Conservation (phyloP, 2,888 invertebrate species). For the Nomada ruficornis region DNA sequence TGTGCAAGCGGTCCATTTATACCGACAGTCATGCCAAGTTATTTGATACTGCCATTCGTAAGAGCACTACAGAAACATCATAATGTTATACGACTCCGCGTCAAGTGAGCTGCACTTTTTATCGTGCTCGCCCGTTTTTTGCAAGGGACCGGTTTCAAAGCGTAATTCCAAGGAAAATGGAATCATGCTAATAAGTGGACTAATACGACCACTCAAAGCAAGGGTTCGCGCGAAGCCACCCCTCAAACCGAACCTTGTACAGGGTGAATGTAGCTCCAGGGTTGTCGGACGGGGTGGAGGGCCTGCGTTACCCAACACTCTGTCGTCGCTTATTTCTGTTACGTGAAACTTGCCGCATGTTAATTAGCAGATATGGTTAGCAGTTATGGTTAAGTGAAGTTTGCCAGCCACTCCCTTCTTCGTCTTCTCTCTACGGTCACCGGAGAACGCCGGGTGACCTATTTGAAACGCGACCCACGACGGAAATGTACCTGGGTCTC, state of each 20-base stretch:
- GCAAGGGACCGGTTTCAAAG: slow-evolving; percentile 31
- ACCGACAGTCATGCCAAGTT: neutral
- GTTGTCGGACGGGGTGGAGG: slow-evolving; percentile 57
- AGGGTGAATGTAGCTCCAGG: slow-evolving; percentile 33
- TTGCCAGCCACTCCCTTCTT: slow-evolving; percentile 44
- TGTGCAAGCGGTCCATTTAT: slow-evolving; percentile 5
- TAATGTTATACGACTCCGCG: slow-evolving; percentile 1
- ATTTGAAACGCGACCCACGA: slow-evolving; percentile 23
- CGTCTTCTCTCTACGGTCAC: slow-evolving; percentile 5
- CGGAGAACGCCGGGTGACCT: slow-evolving; percentile 17
- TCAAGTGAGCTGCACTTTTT: neutral
- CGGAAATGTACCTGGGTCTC: neutral
- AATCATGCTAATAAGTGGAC: slow-evolving; percentile 63
- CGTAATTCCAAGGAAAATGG: slow-evolving; percentile 41
- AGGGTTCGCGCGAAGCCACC: slow-evolving; percentile 19
- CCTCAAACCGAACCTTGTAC: neutral
- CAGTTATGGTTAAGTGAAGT: slow-evolving; percentile 67
- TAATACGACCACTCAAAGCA: slow-evolving; percentile 45
- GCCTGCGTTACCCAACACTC: slow-evolving; percentile 68
- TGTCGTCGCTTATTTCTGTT: slow-evolving; percentile 70
- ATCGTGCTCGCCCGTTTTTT: slow-evolving; percentile 6
- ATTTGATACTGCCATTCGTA: neutral
- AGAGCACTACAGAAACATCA: slow-evolving; percentile 28
- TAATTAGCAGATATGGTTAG: slow-evolving; percentile 71
- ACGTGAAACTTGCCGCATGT: slow-evolving; percentile 67